Conservation (phyloP, 2,797 vertebrate genomes). For the Takifugu rubripes region DNA sequence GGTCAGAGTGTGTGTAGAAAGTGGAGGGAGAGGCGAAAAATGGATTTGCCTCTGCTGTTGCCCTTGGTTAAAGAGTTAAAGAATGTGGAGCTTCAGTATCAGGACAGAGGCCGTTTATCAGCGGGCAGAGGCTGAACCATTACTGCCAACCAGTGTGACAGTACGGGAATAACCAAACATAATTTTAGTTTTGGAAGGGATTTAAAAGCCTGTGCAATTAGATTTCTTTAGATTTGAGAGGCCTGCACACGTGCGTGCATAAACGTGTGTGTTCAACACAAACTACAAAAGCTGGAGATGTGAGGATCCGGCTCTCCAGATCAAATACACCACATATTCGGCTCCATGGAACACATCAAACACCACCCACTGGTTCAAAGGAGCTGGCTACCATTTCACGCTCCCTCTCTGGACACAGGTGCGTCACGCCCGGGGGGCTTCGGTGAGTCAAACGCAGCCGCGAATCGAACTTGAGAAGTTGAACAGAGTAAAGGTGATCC, state of each 20-base stretch:
- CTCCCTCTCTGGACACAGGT: conserved; percentile 9
- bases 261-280: neutral
- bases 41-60: neutral
- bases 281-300: conserved; percentile 56
- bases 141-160: neutral
- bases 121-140: neutral
- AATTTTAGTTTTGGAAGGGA: neutral
- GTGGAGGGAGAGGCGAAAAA: neutral
- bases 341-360: conserved; percentile 53
- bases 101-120: neutral
- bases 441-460: too few species aligned
- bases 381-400: conserved; percentile 46
- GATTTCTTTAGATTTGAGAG: neutral
- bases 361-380: conserved; percentile 58
- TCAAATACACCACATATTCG: conserved; percentile 42
- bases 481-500: too few species aligned
- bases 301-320: conserved; percentile 40
- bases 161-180: neutral
- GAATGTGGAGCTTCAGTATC: neutral
- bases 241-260: conserved; percentile 1
- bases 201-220: neutral
- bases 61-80: neutral
- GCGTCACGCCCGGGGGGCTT: too few species aligned
- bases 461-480: too few species aligned
- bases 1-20: neutral